Evolutionary conservation across 2,888 invertebrate genomes (phyloP).

Genomic region (Tenthredo livida): DNA sequence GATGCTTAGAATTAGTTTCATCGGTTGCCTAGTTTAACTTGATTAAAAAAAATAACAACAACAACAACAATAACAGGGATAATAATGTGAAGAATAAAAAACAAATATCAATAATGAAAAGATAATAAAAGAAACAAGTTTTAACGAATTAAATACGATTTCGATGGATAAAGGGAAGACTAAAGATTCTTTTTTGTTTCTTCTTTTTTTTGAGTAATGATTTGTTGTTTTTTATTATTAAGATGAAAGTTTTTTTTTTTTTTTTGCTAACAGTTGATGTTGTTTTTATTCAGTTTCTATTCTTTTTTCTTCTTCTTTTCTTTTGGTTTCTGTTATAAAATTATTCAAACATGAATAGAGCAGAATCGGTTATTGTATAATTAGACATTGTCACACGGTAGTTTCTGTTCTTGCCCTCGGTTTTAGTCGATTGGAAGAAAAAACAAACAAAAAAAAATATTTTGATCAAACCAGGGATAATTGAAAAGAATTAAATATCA

Average conservation of each 20-base stretch:
- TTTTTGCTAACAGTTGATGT: not conserved
- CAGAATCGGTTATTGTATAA: not conserved
- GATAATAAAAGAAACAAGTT: not conserved
- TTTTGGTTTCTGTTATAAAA: not conserved
- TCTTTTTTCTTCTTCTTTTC: not conserved
- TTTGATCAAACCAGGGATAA: too few relatives aligned
- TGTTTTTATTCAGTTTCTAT: not conserved
- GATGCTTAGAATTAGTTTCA: constrained; percentile 68
- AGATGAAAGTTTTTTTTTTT: not conserved
- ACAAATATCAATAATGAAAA: not conserved
- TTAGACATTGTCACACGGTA: not conserved
- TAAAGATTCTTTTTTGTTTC: not conserved
- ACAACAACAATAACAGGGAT: not conserved
- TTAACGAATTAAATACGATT: not conserved
- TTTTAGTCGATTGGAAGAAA: not conserved
- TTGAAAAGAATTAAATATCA: not conserved
- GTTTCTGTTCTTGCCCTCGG: not conserved
- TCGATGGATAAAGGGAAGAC: not conserved
- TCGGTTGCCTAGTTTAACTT: not conserved
- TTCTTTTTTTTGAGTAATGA: not conserved
- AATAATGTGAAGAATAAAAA: not conserved
- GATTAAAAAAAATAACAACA: not conserved
- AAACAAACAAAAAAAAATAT: not conserved
- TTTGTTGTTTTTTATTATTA: not conserved
- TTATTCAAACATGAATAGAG: not conserved